phyloP scores from a whole-genome alignment of 2,888 invertebrate genomes.

The Blomia tropicalis region DNA sequence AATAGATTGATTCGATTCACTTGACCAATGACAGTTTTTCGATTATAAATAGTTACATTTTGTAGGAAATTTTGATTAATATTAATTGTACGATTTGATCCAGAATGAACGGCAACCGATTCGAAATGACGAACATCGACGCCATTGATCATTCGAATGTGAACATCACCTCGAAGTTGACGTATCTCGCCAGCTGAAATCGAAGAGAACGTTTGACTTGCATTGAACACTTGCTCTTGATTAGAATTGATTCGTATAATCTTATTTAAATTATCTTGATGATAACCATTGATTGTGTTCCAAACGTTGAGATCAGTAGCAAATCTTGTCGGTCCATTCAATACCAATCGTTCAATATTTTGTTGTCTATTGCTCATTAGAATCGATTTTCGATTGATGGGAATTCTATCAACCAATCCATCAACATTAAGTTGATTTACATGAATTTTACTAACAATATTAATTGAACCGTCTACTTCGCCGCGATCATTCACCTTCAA shows the following conservation, averaged over 20 bases:
- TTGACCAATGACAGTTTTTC: background rate
- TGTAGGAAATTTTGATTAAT: background rate
- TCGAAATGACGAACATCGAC: background rate
- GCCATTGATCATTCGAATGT: background rate
- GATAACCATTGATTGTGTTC: background rate
- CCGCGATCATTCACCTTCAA: constrained; percentile 4
- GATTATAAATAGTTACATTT: background rate
- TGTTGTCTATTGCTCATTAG: constrained; percentile 1
- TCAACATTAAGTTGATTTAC: background rate
- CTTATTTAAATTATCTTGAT: background rate
- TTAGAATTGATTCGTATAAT: background rate
- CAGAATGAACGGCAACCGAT: background rate
- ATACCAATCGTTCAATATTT: background rate
- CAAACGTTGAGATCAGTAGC: background rate
- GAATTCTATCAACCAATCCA: background rate
- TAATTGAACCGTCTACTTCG: background rate
- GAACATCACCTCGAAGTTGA: background rate
- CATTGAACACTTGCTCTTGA: background rate
- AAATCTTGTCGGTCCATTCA: background rate
- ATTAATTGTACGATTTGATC: background rate
- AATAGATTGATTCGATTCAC: background rate
- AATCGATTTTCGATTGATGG: background rate
- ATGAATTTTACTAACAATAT: background rate
- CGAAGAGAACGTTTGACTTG: background rate
- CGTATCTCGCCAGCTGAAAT: background rate